A percentile compares a stretch with the other conserved stretches of the same genome.
Evolutionary conservation across 2,888 invertebrate genomes (phyloP).

Genomic region (Steromphala cineraria): DNA sequence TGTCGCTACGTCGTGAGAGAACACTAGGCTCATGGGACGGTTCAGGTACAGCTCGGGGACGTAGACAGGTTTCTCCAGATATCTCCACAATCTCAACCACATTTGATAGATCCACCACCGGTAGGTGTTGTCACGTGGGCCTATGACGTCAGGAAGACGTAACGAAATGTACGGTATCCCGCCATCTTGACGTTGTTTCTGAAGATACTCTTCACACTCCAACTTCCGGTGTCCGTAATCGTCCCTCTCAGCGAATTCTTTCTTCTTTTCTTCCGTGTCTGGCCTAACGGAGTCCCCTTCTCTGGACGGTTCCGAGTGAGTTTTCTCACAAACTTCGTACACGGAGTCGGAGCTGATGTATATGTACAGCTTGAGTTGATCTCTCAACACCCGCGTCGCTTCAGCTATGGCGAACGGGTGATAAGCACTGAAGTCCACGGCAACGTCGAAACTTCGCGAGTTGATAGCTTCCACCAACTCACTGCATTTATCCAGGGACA

Average conservation of each 20-base stretch:
- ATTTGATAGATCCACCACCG: constrained; percentile 77
- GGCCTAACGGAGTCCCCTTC: constrained; percentile 76
- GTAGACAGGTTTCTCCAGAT: constrained; percentile 62
- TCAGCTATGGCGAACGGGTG: constrained; percentile 72
- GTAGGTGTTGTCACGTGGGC: constrained; percentile 76
- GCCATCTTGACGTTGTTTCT: constrained; percentile 52
- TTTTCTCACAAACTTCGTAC: constrained; percentile 76
- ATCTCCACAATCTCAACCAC: constrained; percentile 73
- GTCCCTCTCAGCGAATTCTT: constrained; percentile 65
- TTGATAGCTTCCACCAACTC: constrained; percentile 53
- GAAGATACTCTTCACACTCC: constrained; percentile 74
- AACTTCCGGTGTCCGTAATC: constrained; percentile 76
- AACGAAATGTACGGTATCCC: constrained; percentile 73
- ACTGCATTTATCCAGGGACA: constrained; percentile 58
- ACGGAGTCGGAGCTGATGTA: constrained; percentile 77
- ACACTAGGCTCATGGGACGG: constrained; percentile 74
- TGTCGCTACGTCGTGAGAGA: constrained; percentile 75
- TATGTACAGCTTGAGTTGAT: constrained; percentile 73
- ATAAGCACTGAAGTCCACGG: constrained; percentile 77
- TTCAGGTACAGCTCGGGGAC: constrained; percentile 67
- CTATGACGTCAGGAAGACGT: constrained; percentile 77
- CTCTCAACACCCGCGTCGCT: constrained; percentile 66
- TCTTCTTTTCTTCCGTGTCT: constrained; percentile 55
- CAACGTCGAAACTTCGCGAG: constrained; percentile 70
- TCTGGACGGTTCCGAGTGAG: constrained; percentile 48